A percentile compares a stretch with the other conserved stretches of the same genome.
These are phyloP conservation scores for Vicugna pacos DNA, from an alignment of 2,113 vertebrate genomes.

Conservation along the genomic window DNA sequence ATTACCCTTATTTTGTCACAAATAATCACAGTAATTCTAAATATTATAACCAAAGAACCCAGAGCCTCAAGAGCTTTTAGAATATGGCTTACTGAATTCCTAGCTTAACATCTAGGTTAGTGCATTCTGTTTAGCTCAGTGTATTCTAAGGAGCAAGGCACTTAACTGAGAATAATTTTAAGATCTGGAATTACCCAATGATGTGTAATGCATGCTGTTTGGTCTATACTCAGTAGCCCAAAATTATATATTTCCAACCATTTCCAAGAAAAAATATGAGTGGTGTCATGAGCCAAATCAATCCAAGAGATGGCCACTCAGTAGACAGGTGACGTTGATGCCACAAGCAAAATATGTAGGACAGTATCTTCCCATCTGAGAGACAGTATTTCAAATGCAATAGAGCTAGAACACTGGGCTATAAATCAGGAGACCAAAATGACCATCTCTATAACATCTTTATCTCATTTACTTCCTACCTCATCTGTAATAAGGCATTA, in stretches of 20 bases:
- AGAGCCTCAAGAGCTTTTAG: neutral
- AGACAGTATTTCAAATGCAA: neutral
- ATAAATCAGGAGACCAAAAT: neutral
- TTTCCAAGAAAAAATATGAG: conserved; percentile 47
- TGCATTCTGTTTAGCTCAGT: neutral
- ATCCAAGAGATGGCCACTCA: neutral
- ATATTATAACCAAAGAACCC: neutral
- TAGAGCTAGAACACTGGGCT: neutral
- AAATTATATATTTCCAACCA: conserved; percentile 44
- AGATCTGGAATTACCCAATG: neutral
- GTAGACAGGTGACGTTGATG: conserved; percentile 16
- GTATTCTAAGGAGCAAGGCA: conserved; percentile 22
- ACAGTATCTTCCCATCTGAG: neutral
- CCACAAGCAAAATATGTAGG: neutral
- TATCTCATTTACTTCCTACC: neutral
- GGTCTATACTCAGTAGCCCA: neutral
- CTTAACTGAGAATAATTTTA: conserved; percentile 41
- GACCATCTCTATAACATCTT: neutral
- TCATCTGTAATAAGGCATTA: neutral
- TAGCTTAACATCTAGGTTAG: neutral
- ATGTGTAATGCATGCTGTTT: neutral
- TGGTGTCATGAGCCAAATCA: neutral
- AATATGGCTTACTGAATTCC: neutral
- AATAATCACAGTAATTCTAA: neutral
- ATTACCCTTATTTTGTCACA: conserved; percentile 9